Evolutionary conservation across 1,140 invertebrate species (phyloP).

Genomic region (Neoseiulus cucumeris): DNA sequence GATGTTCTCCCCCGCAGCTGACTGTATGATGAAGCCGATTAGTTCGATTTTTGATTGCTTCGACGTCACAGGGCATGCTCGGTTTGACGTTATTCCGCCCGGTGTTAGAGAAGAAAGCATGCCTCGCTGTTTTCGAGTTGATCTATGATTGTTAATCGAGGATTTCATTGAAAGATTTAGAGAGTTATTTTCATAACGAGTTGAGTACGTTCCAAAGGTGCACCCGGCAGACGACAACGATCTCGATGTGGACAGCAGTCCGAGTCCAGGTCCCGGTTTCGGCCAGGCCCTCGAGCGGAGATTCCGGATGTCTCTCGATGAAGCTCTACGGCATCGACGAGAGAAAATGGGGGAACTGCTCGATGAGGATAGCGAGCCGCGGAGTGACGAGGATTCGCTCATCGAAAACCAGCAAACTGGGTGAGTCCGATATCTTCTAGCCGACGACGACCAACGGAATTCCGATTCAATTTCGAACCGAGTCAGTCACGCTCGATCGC

Average conservation of each 20-base stretch:
- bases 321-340: neutral
- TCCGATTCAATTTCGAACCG: too few relatives aligned
- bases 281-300: neutral
- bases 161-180: too few relatives aligned
- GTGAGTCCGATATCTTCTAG: neutral
- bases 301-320: slow-evolving; percentile 7
- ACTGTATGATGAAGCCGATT: too few relatives aligned
- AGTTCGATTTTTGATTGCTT: too few relatives aligned
- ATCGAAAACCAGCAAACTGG: slow-evolving; percentile 7
- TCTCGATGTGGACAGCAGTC: neutral
- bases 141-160: too few relatives aligned
- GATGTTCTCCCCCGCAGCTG: too few relatives aligned
- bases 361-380: neutral
- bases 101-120: too few relatives aligned
- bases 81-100: too few relatives aligned
- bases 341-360: slow-evolving; percentile 7
- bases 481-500: too few relatives aligned
- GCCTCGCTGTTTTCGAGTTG: too few relatives aligned
- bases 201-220: neutral
- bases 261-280: neutral
- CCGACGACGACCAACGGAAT: neutral
- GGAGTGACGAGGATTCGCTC: neutral
- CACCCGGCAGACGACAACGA: slow-evolving; percentile 1
- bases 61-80: too few relatives aligned
- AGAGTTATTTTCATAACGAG: too few relatives aligned